A percentile compares a stretch with the other conserved stretches of the same genome.
Conservation (phyloP, 2,888 invertebrate genomes). For the Incurvaria masculella region DNA sequence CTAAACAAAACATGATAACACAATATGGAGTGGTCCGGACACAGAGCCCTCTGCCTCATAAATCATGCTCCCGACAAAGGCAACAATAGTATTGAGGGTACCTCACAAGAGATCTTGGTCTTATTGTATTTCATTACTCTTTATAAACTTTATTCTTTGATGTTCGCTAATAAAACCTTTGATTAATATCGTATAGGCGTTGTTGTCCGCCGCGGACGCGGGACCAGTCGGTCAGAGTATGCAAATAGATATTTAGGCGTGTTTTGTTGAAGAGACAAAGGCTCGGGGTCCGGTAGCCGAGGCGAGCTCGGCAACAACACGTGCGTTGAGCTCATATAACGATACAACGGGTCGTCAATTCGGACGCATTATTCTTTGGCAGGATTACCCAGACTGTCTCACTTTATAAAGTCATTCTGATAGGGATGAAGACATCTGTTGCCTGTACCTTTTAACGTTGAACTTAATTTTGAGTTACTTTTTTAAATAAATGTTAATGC, state of each 20-base stretch:
- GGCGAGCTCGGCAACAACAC: background rate
- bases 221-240: slow-evolving; percentile 44
- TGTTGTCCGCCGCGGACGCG: slow-evolving; percentile 9
- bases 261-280: slow-evolving; percentile 27
- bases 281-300: slow-evolving; percentile 33
- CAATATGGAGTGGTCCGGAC: slow-evolving; percentile 52
- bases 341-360: background rate
- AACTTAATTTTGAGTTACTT: no score
- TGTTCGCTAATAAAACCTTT: slow-evolving; percentile 58
- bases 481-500: no score
- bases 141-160: slow-evolving; percentile 40
- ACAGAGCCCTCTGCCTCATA: slow-evolving; percentile 50
- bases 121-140: slow-evolving; percentile 26
- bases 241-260: slow-evolving; percentile 35
- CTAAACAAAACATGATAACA: slow-evolving; percentile 30
- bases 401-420: background rate
- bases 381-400: background rate
- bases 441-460: no score
- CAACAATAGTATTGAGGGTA: slow-evolving; percentile 57
- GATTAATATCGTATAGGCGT: slow-evolving; percentile 54
- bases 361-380: background rate
- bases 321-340: background rate
- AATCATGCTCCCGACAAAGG: slow-evolving; percentile 55
- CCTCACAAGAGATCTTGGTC: slow-evolving; percentile 57
- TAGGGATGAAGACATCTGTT: background rate